A percentile compares a stretch with the other conserved stretches of the same genome.
Evolutionary conservation across 2,888 invertebrate genomes (phyloP).

Genomic region (Plutella xylostella): DNA sequence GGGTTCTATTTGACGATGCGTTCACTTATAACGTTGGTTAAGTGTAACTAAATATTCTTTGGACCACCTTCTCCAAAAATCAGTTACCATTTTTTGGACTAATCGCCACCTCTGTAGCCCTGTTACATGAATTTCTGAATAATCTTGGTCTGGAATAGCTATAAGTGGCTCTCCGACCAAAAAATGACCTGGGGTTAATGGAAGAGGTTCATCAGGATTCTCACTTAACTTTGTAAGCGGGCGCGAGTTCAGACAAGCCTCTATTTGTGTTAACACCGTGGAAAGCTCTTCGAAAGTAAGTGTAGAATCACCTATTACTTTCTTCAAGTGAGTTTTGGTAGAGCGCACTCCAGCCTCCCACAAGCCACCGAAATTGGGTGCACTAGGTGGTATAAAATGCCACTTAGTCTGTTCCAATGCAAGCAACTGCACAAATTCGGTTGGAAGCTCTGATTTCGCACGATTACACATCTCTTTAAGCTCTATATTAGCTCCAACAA

Average conservation of each 20-base stretch:
- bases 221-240: slow-evolving; percentile 2
- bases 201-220: not conserved
- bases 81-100: too few species aligned
- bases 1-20: too few species aligned
- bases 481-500: slow-evolving; percentile 13
- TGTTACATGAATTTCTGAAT: not conserved
- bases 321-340: not conserved
- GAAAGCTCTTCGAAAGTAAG: slow-evolving; percentile 9
- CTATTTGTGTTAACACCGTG: slow-evolving; percentile 7
- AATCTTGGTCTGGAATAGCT: not conserved
- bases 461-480: not conserved
- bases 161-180: not conserved
- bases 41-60: too few species aligned
- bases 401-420: slow-evolving; percentile 3
- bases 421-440: not conserved
- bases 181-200: too few species aligned
- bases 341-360: slow-evolving; percentile 10
- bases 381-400: slow-evolving; percentile 7
- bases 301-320: slow-evolving; percentile 5
- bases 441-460: slow-evolving; percentile 2
- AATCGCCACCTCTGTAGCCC: too few species aligned
- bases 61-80: too few species aligned
- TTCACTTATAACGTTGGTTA: too few species aligned
- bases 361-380: slow-evolving; percentile 10
- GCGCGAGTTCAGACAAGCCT: slow-evolving; percentile 10